Conservation (phyloP, 1,140 invertebrate genomes). For the Oreohelix idahoensis region DNA sequence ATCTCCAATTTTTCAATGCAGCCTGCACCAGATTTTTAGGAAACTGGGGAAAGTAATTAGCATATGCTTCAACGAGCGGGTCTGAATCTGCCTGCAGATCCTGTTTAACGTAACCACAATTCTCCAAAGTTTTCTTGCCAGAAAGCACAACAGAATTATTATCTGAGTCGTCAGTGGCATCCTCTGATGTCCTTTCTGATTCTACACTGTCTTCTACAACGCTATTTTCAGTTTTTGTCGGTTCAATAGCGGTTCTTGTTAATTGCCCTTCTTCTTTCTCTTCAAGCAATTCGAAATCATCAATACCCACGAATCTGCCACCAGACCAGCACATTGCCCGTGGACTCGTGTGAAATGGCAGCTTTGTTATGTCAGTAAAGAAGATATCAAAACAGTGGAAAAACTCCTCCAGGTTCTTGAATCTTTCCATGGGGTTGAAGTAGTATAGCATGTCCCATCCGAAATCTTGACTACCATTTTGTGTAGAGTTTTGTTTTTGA, state of each 20-base stretch:
- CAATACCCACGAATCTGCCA: neutral
- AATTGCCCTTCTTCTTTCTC: neutral
- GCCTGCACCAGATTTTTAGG: neutral
- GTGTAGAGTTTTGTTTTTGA: neutral
- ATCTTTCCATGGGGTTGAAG: neutral
- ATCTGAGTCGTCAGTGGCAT: neutral
- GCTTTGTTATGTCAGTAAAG: neutral
- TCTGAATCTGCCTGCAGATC: neutral
- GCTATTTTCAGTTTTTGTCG: neutral
- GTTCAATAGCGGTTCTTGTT: neutral
- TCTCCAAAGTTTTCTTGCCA: too few relatives aligned
- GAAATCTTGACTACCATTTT: neutral
- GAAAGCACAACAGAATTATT: neutral
- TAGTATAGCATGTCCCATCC: neutral
- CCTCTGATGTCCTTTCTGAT: too few relatives aligned
- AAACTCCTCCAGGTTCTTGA: neutral
- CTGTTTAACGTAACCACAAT: too few relatives aligned
- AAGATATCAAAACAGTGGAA: neutral
- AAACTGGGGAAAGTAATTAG: conserved; percentile 1
- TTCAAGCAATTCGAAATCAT: neutral
- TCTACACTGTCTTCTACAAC: neutral
- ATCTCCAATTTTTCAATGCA: conserved; percentile 1
- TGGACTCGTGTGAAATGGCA: neutral
- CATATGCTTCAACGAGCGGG: neutral
- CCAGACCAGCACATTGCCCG: neutral